A percentile compares a stretch with the other conserved stretches of the same genome.
phyloP scores from a whole-genome alignment of 2,797 vertebrate species.

The Petrocephalus schoutedeni region DNA sequence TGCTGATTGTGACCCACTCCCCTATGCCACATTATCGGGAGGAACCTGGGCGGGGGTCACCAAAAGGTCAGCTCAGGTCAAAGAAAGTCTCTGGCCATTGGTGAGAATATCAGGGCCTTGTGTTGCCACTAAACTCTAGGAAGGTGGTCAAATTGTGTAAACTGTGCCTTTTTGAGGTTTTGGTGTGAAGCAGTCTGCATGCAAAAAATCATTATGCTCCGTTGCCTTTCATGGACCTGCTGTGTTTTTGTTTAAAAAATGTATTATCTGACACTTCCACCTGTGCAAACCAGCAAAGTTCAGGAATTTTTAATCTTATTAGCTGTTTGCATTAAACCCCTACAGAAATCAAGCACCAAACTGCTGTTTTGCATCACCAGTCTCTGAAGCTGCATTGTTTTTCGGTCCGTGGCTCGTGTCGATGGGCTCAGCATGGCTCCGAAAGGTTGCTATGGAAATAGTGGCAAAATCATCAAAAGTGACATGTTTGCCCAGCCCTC shows the following conservation, averaged over 20 bases:
- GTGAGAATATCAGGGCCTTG: conserved; percentile 24
- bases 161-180: background rate
- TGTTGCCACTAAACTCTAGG: conserved; percentile 19
- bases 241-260: background rate
- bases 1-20: conserved; percentile 33
- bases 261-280: background rate
- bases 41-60: conserved; percentile 24
- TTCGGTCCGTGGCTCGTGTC: background rate
- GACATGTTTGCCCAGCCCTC: background rate
- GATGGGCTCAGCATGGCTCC: background rate
- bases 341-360: background rate
- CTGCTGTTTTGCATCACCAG: background rate
- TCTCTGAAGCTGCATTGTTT: background rate
- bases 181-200: background rate
- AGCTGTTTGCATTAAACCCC: background rate
- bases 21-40: conserved; percentile 29
- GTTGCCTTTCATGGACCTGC: background rate
- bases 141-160: conserved; percentile 15
- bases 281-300: background rate
- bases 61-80: conserved; percentile 24
- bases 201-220: background rate
- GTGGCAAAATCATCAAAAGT: background rate
- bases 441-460: conserved; percentile 10
- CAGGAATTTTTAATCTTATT: background rate
- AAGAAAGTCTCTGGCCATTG: background rate